Conservation (phyloP, 2,888 invertebrate species). For the Drosophila stalkeri region DNA sequence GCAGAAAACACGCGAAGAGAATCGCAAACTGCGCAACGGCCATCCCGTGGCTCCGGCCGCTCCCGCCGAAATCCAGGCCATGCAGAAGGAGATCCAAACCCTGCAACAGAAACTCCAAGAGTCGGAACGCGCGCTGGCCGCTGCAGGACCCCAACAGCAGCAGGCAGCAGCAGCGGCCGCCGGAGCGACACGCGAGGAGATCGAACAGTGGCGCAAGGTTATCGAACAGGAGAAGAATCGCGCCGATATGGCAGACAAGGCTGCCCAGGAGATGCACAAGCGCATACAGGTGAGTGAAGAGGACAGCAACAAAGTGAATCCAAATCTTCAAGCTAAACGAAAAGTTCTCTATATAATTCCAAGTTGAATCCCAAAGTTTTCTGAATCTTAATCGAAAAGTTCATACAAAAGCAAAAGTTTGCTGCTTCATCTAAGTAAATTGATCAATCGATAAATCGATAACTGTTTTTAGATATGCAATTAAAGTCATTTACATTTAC, state of each 20-base stretch:
- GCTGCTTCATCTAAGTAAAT: too few relatives aligned
- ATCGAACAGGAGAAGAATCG: constrained; percentile 92
- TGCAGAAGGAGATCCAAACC: constrained; percentile 88
- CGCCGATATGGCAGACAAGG: constrained; percentile 92
- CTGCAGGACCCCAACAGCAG: constrained; percentile 83
- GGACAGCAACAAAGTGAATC: background rate
- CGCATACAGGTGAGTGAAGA: constrained; percentile 88
- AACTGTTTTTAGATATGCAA: too few relatives aligned
- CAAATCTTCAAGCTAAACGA: too few relatives aligned
- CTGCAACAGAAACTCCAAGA: constrained; percentile 91
- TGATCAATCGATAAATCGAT: too few relatives aligned
- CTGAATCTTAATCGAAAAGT: too few relatives aligned
- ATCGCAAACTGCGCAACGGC: constrained; percentile 84
- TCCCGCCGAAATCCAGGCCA: constrained; percentile 91
- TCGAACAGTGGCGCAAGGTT: constrained; percentile 93
- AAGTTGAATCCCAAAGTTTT: too few relatives aligned
- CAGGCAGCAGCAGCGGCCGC: constrained; percentile 84
- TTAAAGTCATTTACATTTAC: too few relatives aligned
- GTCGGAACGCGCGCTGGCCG: constrained; percentile 85
- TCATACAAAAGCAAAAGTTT: too few relatives aligned
- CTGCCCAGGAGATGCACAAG: constrained; percentile 92
- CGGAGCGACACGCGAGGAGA: constrained; percentile 88
- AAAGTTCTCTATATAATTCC: too few relatives aligned
- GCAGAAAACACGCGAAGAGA: constrained; percentile 92
- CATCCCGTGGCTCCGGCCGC: constrained; percentile 84